Base-by-base conservation (phyloP, 2,888 invertebrate genomes). In the Mythimna vitellina region DNA sequence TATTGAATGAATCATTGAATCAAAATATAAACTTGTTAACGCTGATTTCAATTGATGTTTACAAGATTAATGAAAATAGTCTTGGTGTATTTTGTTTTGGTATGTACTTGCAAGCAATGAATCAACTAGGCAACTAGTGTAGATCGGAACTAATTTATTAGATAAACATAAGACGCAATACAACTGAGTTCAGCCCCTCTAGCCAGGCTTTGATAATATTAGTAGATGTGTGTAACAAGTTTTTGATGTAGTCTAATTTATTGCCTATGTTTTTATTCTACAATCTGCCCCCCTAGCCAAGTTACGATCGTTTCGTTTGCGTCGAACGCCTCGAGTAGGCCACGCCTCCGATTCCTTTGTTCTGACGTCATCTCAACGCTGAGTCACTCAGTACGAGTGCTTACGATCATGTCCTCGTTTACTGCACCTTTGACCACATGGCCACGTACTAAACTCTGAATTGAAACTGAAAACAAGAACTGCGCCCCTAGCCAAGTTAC, bases 1-100 rank as follows among this genome's bases (percentile, higher is more conserved):
- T n/a, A 72, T 60, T 63, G 68, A 72, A 71, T 87, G 85, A 88
- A 76, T 87, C 87, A 86, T 73, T 64, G 61, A 66, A 69, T 72
- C 77, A 57, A 81, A 85, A 83, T 83, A 81, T 77, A 83, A 78
- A 83, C 68, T 76, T 70, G 72, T 78, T 76, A 80, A 65, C 68
- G 46, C 72, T 80, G 78, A 73, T 79, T 65, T 53, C n/a, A 7
- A 66, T 71, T 57, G 32, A 38, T 29, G 61, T 72, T 64, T 29
- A 56, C 9, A 22, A 58, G 22, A 58, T 53, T 10, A 56, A 51
- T 78, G 32, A 51, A 76, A 49, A 35, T 53, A 35, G 22, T 58
- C 14, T 29, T 29, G 0, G 20, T 35, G 10, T 51, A 8, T 73
- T 42, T 7, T 2, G 6, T 62, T 76, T 56, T 56, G n/a, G 20